Evolutionary conservation across 2,888 invertebrate species (phyloP), one percentile per base, ranked within the genome.

Genomic region (Macrophya annulata): DNA sequence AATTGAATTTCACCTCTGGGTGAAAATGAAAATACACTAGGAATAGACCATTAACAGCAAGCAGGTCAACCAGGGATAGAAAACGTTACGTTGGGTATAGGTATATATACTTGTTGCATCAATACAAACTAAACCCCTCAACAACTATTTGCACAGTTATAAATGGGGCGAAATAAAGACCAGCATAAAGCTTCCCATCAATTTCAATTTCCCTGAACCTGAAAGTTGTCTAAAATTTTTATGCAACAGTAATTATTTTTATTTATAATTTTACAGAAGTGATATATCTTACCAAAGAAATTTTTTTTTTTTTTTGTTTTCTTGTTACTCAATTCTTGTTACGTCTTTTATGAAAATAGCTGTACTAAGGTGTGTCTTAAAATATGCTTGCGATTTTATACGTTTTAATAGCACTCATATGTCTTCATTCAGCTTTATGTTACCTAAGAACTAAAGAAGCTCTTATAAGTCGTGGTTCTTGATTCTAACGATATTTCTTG

Each of bases 1-100:
- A 68, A 37, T 17, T 37, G 68, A 68, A 68, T 68, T 68, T 37
- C 17, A 68, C 68, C 37, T 37, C 17, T 37, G n/a, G 21, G n/a
- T n/a, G n/a, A n/a, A n/a, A n/a, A n/a, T 45, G 21, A n/a, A 43
- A 74, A 21, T 21, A 74, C 10, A 74, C 74, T 45, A 65, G 48
- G 9, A 74, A 65, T 59, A 37, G 51, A 40, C 83, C 85, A 83
- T 85, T 82, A 85, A 71, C 71, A 37, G 21, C 71, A 82, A 85
- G 81, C 82, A 71, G 82, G 85, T 85, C 82, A 85, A 85, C 72
- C 82, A 48, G 65, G 81, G 68, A 81, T 81, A 68, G 77, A 81
- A 72, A 59, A 45, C 55, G 79, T 40, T 62, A 21, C 17, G 77
- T 15, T 71, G 17, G 51, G 65, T 37, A 25, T 25, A 2, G 1